phyloP scores from a whole-genome alignment of 2,888 invertebrate species.

The Amphipoea oculea region DNA sequence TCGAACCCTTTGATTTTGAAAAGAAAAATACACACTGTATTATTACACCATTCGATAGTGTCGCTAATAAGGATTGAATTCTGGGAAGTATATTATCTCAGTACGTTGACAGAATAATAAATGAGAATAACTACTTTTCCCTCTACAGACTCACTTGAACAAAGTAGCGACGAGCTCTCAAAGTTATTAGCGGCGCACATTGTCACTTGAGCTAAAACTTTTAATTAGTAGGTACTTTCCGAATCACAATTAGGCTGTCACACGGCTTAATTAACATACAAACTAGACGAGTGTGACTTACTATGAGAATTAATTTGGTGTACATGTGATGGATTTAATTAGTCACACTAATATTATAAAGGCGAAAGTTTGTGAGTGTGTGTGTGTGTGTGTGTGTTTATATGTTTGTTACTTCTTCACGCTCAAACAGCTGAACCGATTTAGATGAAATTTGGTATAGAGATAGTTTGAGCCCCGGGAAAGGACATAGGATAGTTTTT shows the following conservation, averaged over 20 bases:
- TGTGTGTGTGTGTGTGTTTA: too few relatives aligned
- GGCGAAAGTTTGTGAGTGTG: too few relatives aligned
- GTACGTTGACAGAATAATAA: not conserved
- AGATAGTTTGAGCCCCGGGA: too few relatives aligned
- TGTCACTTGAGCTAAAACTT: conserved; percentile 32
- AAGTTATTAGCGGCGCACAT: conserved; percentile 12
- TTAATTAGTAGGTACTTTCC: conserved; percentile 31
- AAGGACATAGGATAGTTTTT: too few relatives aligned
- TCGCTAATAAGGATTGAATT: too few relatives aligned
- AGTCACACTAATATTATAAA: too few relatives aligned
- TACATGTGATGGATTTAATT: not conserved
- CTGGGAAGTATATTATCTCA: not conserved
- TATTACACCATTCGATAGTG: too few relatives aligned
- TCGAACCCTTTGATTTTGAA: too few relatives aligned
- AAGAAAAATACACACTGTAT: too few relatives aligned
- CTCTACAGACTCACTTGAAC: not conserved
- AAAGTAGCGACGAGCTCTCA: not conserved
- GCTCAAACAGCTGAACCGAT: too few relatives aligned
- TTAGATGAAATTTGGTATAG: too few relatives aligned
- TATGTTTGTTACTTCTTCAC: too few relatives aligned
- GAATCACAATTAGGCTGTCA: conserved; percentile 46
- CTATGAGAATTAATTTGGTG: not conserved
- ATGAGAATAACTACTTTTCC: not conserved
- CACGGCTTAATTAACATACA: conserved; percentile 37
- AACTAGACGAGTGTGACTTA: conserved; percentile 6